Evolutionary conservation across 2,113 vertebrate genomes (phyloP).

Genomic region (Pluvialis apricaria): DNA sequence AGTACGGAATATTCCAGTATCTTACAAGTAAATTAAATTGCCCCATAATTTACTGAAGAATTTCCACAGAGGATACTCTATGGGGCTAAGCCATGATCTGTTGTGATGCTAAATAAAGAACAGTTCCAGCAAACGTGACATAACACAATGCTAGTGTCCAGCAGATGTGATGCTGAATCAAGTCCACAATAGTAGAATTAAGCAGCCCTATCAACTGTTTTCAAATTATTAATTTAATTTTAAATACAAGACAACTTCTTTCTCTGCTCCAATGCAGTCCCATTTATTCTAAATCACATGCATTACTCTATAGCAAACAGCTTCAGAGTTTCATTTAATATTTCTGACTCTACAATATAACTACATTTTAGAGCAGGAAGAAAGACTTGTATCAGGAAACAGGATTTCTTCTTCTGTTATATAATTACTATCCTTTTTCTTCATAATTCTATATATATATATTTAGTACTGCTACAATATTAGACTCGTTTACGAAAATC

Average conservation of each 20-base stretch:
- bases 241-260: neutral
- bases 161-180: neutral
- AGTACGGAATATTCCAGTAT: neutral
- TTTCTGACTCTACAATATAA: neutral
- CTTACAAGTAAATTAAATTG: neutral
- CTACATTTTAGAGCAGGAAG: neutral
- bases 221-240: neutral
- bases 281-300: neutral
- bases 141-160: neutral
- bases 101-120: neutral
- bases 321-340: neutral
- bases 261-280: neutral
- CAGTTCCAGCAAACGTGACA: neutral
- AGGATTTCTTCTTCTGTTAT: neutral
- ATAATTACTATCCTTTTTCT: neutral
- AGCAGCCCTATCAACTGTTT: neutral
- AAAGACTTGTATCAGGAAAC: neutral
- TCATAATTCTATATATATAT: neutral
- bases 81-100: neutral
- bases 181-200: neutral
- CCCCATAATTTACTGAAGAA: neutral
- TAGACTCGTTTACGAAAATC: neutral
- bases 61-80: neutral
- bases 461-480: neutral
- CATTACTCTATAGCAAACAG: neutral